Percentiles rank a stretch among this genome's conserved stretches.
phyloP scores from a whole-genome alignment of 2,888 invertebrate species.

The Acanthoscelides obtectus region DNA sequence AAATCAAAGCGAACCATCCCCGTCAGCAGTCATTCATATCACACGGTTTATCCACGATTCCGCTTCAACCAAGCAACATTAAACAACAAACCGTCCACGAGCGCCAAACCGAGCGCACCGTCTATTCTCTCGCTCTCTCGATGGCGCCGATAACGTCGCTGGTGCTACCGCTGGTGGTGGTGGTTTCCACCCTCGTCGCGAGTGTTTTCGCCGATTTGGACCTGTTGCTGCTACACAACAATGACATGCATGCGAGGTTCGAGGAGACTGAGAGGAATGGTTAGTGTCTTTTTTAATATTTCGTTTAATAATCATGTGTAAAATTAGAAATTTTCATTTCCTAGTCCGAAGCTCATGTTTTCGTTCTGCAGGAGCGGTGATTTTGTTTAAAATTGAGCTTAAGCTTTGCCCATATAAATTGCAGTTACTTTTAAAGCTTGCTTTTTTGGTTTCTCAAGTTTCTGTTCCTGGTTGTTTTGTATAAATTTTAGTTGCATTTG shows the following conservation, averaged over 20 bases:
- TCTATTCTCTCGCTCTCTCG: not conserved
- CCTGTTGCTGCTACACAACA: constrained; percentile 79
- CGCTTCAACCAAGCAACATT: not conserved
- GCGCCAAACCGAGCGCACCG: not conserved
- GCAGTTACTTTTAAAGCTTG: too few species aligned
- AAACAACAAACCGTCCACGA: not conserved
- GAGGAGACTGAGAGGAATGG: constrained; percentile 69
- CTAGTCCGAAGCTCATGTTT: too few species aligned
- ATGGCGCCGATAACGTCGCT: not conserved
- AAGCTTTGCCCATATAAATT: too few species aligned
- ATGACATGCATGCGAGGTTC: constrained; percentile 86
- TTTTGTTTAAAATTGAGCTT: too few species aligned
- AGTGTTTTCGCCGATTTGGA: constrained; percentile 50
- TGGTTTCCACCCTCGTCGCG: not conserved
- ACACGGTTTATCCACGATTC: not conserved
- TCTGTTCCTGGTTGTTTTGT: too few species aligned
- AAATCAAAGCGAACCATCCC: not conserved
- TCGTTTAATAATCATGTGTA: too few species aligned
- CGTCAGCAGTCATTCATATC: not conserved
- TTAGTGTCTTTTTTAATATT: not conserved
- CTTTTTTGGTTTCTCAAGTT: too few species aligned
- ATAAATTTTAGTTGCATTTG: too few species aligned
- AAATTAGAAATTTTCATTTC: too few species aligned
- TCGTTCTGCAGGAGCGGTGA: too few species aligned
- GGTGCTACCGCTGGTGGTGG: not conserved